These are phyloP conservation scores for Tupiocoris notatus DNA, from an alignment of 2,888 invertebrate genomes.

Conservation along the genomic window DNA sequence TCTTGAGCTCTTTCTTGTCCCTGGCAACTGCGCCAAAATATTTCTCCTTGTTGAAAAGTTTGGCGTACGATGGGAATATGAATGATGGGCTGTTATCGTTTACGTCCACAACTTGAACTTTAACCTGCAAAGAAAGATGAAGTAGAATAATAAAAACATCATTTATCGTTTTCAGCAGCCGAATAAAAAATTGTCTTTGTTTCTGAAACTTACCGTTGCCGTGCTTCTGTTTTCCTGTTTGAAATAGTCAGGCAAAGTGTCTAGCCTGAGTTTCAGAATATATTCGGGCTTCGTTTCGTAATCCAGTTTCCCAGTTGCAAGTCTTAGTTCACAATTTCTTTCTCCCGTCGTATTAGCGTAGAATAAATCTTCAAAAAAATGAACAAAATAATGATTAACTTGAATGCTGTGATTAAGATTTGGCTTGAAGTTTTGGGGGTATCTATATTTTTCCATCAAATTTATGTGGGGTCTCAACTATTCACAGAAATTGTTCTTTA, in stretches of 20 bases:
- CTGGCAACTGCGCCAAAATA: conserved; percentile 78
- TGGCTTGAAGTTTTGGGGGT: no score
- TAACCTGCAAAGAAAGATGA: conserved; percentile 57
- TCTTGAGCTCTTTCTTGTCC: conserved; percentile 67
- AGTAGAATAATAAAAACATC: background rate
- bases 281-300: conserved; percentile 75
- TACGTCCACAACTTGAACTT: conserved; percentile 78
- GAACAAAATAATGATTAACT: no score
- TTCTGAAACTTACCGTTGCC: conserved; percentile 53
- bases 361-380: conserved; percentile 63
- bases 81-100: conserved; percentile 89
- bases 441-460: no score
- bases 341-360: conserved; percentile 71
- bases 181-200: background rate
- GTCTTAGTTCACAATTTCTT: conserved; percentile 76
- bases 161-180: background rate
- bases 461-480: no score
- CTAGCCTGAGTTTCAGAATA: conserved; percentile 71
- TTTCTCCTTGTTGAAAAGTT: conserved; percentile 56
- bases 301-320: conserved; percentile 70
- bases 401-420: no score
- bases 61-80: conserved; percentile 67
- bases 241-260: conserved; percentile 76
- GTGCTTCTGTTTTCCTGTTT: conserved; percentile 74
- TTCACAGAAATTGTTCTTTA: no score